These are phyloP conservation scores for Cygnus atratus DNA, from an alignment of 2,113 vertebrate genomes.

Conservation along the genomic window DNA sequence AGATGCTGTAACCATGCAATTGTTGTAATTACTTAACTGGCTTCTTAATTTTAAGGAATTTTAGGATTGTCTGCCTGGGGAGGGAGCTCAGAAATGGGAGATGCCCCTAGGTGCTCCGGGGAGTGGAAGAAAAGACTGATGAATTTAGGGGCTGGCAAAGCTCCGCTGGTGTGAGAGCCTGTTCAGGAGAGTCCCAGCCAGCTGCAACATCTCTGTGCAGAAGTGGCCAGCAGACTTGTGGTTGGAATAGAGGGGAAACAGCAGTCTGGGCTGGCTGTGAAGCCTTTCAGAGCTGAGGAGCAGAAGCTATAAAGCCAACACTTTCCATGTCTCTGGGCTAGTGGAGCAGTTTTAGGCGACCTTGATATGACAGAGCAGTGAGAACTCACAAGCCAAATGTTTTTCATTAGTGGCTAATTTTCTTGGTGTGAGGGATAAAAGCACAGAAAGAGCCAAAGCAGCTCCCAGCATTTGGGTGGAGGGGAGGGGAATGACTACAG, in stretches of 20 bases:
- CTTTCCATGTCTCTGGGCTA: neutral
- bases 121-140: neutral
- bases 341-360: neutral
- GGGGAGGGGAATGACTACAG: neutral
- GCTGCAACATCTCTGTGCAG: neutral
- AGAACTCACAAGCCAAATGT: slow-evolving; percentile 23
- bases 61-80: neutral
- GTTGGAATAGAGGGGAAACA: neutral
- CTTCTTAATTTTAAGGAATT: neutral
- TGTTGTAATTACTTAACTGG: neutral
- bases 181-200: neutral
- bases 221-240: neutral
- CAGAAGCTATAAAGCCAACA: neutral
- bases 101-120: neutral
- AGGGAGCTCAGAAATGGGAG: neutral
- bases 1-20: neutral
- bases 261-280: neutral
- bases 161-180: neutral
- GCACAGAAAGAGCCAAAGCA: neutral
- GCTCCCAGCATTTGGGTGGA: neutral
- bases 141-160: neutral
- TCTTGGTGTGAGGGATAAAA: slow-evolving; percentile 52
- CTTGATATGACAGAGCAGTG: neutral
- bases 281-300: neutral
- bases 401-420: slow-evolving; percentile 45